These are phyloP conservation scores for Apodemia duryi DNA, from an alignment of 2,888 invertebrate species.

Conservation along the genomic window DNA sequence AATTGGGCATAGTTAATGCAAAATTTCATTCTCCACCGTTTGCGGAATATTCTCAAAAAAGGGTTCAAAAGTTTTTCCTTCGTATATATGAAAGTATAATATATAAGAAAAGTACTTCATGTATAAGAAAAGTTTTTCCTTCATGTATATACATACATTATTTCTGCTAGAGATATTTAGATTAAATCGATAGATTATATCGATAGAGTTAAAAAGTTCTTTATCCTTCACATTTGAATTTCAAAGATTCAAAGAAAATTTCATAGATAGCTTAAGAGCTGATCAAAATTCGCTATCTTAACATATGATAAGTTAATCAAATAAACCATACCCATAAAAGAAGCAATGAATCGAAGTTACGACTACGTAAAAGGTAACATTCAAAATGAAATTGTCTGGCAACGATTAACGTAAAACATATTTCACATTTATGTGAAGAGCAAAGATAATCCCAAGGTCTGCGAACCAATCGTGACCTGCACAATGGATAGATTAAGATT, in stretches of 20 bases:
- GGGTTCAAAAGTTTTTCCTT: too few species aligned
- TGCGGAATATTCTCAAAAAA: too few species aligned
- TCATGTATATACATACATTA: too few species aligned
- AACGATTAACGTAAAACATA: constrained; percentile 24
- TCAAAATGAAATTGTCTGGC: constrained; percentile 4
- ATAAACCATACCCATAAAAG: background rate
- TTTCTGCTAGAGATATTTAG: too few species aligned
- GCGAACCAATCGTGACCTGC: constrained; percentile 49
- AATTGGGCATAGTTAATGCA: too few species aligned
- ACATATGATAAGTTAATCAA: background rate
- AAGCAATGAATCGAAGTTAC: constrained; percentile 2
- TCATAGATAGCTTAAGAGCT: background rate
- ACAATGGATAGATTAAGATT: constrained; percentile 64
- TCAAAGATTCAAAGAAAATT: background rate
- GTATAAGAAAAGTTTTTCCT: too few species aligned
- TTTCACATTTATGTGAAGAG: constrained; percentile 27
- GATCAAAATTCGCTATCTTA: constrained; percentile 3
- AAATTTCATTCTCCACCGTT: too few species aligned
- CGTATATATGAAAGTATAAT: too few species aligned
- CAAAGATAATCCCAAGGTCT: constrained; percentile 29
- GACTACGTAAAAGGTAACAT: constrained; percentile 13
- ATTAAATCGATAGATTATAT: too few species aligned
- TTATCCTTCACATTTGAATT: background rate
- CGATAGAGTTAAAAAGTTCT: background rate
- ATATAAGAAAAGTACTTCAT: too few species aligned